Conservation (phyloP, 1,140 invertebrate genomes). For the Temnothorax nylanderi region DNA sequence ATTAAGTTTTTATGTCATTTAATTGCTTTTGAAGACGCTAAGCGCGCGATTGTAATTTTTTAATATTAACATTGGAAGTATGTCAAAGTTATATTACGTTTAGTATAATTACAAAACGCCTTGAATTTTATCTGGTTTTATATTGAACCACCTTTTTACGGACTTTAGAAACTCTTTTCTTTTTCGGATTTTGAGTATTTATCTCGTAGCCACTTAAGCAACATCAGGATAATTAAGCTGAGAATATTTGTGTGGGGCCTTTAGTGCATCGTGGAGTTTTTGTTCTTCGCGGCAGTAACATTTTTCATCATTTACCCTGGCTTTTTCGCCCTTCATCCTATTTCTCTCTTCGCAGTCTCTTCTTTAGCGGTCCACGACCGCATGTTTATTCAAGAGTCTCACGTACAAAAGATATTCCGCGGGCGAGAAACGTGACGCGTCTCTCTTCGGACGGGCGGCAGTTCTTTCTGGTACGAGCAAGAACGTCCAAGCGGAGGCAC, state of each 20-base stretch:
- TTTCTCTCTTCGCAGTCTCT: conserved; percentile 69
- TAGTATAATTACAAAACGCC: background rate
- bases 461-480: conserved; percentile 34
- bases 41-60: background rate
- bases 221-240: conserved; percentile 80
- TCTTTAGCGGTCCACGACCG: conserved; percentile 74
- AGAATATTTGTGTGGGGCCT: conserved; percentile 75
- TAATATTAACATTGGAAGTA: background rate
- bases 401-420: conserved; percentile 84
- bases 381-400: conserved; percentile 85
- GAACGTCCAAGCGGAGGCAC: conserved; percentile 19
- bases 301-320: conserved; percentile 83
- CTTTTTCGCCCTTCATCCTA: conserved; percentile 53
- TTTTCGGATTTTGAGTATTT: conserved; percentile 37
- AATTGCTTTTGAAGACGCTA: background rate
- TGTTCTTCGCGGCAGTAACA: conserved; percentile 74
- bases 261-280: conserved; percentile 69
- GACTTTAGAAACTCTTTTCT: background rate
- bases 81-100: background rate
- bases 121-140: background rate
- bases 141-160: background rate
- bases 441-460: conserved; percentile 45
- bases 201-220: conserved; percentile 33
- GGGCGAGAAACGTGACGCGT: conserved; percentile 77
- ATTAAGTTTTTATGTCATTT: background rate